phyloP scores from a whole-genome alignment of 2,888 invertebrate species.

The Pyrocoelia pectoralis region DNA sequence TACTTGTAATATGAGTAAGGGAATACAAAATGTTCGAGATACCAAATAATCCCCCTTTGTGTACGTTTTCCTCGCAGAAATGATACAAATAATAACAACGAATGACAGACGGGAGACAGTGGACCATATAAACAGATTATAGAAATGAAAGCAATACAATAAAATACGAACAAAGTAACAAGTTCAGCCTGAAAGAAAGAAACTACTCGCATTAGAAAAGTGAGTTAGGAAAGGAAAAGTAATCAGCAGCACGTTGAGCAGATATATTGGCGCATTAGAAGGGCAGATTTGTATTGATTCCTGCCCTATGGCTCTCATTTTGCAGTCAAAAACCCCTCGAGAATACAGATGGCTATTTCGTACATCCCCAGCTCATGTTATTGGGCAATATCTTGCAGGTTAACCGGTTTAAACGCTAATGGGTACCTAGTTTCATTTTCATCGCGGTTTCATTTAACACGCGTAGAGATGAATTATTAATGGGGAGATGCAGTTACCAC shows the following conservation, averaged over 20 bases:
- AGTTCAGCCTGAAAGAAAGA: constrained; percentile 39
- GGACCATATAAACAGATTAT: constrained; percentile 42
- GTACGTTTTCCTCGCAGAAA: constrained; percentile 28
- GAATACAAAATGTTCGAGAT: constrained; percentile 27
- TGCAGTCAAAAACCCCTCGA: constrained; percentile 36
- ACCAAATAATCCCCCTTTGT: constrained; percentile 23
- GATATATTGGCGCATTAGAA: constrained; percentile 50
- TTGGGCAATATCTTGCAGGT: constrained; percentile 28
- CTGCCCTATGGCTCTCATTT: constrained; percentile 39
- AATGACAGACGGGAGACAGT: constrained; percentile 37
- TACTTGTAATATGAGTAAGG: constrained; percentile 16
- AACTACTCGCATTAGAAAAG: constrained; percentile 45
- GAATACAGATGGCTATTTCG: constrained; percentile 34
- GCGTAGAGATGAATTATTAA: constrained; percentile 25
- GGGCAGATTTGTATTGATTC: constrained; percentile 48
- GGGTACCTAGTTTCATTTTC: constrained; percentile 17
- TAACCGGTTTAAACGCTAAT: constrained; percentile 28
- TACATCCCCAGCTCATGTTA: constrained; percentile 27
- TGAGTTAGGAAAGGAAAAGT: constrained; percentile 48
- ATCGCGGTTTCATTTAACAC: constrained; percentile 19
- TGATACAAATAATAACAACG: constrained; percentile 38
- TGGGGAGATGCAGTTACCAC: constrained; percentile 15
- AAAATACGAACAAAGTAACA: constrained; percentile 41
- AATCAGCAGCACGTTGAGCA: constrained; percentile 51
- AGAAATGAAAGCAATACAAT: constrained; percentile 43